These are phyloP conservation scores for Corella eumyota DNA, from an alignment of 23 tunicate genomes.

Conservation along the genomic window DNA sequence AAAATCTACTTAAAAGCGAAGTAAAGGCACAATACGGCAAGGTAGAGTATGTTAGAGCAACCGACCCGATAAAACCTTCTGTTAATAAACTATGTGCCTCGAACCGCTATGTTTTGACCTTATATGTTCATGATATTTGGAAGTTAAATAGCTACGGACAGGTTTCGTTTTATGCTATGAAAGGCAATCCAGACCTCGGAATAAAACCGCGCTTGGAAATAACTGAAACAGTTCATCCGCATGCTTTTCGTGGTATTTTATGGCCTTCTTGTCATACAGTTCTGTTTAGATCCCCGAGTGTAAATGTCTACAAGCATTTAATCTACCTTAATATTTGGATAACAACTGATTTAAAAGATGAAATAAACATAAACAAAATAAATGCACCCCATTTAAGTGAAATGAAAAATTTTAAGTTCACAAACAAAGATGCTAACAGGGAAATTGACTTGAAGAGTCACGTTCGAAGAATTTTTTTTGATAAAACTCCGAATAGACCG, in stretches of 20 bases:
- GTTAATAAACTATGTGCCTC: slow-evolving; percentile 5
- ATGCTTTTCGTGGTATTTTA: slow-evolving; percentile 46
- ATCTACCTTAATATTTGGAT: slow-evolving; percentile 7
- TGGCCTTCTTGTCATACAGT: slow-evolving; percentile 80
- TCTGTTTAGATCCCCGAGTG: slow-evolving; percentile 61
- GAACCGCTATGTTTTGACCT: slow-evolving; percentile 22
- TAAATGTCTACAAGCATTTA: slow-evolving; percentile 35
- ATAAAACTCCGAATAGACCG: slow-evolving; percentile 41
- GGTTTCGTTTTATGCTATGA: slow-evolving; percentile 31
- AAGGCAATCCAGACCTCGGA: neutral
- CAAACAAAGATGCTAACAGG: no score
- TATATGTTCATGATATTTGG: slow-evolving; percentile 42
- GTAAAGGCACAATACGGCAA: slow-evolving; percentile 10
- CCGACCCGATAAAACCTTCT: slow-evolving; percentile 24
- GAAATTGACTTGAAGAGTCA: neutral
- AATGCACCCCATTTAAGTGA: no score
- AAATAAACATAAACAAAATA: no score
- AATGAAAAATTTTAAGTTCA: no score
- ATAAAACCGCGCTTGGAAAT: slow-evolving; percentile 29
- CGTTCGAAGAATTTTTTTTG: neutral
- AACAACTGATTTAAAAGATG: slow-evolving; percentile 6
- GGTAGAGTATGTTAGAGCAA: slow-evolving; percentile 14
- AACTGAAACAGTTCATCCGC: slow-evolving; percentile 67
- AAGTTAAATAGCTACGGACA: slow-evolving; percentile 66
- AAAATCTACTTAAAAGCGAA: slow-evolving; percentile 8